Base-by-base conservation (phyloP, 2,888 invertebrate species). In the Conus canariensis region DNA sequence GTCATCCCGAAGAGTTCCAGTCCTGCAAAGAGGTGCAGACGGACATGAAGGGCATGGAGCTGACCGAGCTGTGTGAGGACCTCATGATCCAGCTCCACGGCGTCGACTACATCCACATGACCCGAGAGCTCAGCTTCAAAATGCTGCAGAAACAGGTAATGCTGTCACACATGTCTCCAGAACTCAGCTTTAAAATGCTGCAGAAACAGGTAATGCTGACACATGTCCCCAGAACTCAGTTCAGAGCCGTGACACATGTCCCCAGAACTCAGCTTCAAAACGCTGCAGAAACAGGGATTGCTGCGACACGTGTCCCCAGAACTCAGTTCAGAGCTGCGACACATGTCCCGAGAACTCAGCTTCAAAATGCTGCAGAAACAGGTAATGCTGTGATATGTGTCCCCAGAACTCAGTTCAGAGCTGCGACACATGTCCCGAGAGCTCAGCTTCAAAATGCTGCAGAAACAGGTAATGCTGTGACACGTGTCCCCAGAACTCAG, bases 11-110 rank as follows among this genome's bases (percentile, higher is more conserved):
- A 12, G 91, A 91, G 56, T 91, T 91, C 88, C 90, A 90, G 83
- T 90, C 90, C 6, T 88, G 88, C 80, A 92, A 91, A 80, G 92
- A 92, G 77, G 83, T 83, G 12, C 92, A 92, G 89, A 92, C 92
- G 25, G 92, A 92, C 60, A 91, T 90, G 45, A 90, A 74, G n/a
- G 88, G 83, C 19, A 89, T 91, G 89, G 92, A 92, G 58, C 70
- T 92, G 45, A 70, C 85, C 58, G 92, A 92, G 85, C 59, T 92
- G 77, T 90, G 89, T 60, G 92, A 92, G 85, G 92, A 92, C 70
- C 58, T 92, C 77, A 87, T 88, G 56, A 89, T 92, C 6, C 90
- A 90, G 60, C 89, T 91, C 58, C 89, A 91, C 74, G 92, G 92
- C 12, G 88, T 88, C n/a, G 90, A 92, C 83, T 92, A 91, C 82